Evolutionary conservation across 2,113 vertebrate genomes (phyloP).

Genomic region (Cheirogaleus medius): DNA sequence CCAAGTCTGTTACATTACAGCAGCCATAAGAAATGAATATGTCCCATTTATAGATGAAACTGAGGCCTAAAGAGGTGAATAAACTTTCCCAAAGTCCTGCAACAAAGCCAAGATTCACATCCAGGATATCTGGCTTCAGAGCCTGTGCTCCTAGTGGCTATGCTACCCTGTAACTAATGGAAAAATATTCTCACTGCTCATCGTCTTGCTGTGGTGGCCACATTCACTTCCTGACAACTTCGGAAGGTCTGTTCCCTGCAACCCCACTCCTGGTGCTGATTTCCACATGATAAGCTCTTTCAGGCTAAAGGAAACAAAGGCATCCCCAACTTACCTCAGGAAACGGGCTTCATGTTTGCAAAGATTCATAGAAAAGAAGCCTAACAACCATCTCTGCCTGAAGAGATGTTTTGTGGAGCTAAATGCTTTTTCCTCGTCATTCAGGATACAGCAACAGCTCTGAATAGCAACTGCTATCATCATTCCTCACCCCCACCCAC

Average conservation of each 20-base stretch:
- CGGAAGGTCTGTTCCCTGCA: background rate
- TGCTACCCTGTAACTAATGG: background rate
- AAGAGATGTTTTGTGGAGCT: background rate
- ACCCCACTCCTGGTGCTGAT: background rate
- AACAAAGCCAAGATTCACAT: background rate
- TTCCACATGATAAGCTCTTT: background rate
- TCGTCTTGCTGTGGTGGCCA: background rate
- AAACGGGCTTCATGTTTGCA: background rate
- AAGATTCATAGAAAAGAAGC: background rate
- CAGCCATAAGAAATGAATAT: background rate
- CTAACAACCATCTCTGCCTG: background rate
- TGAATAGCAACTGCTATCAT: background rate
- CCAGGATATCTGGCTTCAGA: background rate
- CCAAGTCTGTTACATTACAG: background rate
- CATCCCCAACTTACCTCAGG: background rate
- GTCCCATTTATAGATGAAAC: background rate
- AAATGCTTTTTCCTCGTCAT: background rate
- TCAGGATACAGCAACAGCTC: background rate
- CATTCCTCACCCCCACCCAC: background rate
- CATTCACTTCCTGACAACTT: background rate
- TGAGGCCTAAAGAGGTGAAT: background rate
- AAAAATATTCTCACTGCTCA: background rate
- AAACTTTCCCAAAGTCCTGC: background rate
- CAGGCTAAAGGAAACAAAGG: background rate
- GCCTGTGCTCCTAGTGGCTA: background rate